Conservation (phyloP, 53 echinoderm and acorn worm genomes). For the Crossaster papposus region DNA sequence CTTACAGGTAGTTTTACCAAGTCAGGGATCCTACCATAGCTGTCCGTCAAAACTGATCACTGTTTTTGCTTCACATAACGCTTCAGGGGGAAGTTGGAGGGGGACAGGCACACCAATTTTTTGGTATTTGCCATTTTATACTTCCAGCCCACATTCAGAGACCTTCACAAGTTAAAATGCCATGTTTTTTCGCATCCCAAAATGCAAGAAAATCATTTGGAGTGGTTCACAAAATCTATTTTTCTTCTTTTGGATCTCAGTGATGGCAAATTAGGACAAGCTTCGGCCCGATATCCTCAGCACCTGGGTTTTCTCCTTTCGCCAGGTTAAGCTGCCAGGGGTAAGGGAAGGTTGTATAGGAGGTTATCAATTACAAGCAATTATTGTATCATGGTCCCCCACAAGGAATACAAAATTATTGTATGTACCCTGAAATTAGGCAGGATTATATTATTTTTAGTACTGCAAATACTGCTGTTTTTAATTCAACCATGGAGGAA, state of each 20-base stretch:
- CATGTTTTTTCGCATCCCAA: not conserved
- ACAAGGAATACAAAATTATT: constrained; percentile 44
- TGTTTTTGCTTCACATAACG: too few species aligned
- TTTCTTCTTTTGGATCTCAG: not conserved
- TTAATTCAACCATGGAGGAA: too few species aligned
- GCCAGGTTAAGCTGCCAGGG: constrained; percentile 15
- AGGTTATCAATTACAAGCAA: constrained; percentile 35
- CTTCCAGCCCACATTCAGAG: not conserved
- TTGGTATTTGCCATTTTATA: too few species aligned
- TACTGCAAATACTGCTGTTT: not conserved
- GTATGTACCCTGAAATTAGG: constrained; percentile 10
- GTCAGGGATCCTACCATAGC: too few species aligned
- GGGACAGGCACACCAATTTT: too few species aligned
- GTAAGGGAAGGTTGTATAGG: constrained; percentile 28
- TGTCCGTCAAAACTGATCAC: too few species aligned
- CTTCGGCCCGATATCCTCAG: not conserved
- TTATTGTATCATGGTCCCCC: constrained; percentile 1
- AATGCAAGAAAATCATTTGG: not conserved
- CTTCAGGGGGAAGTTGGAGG: too few species aligned
- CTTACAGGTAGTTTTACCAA: too few species aligned
- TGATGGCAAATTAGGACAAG: not conserved
- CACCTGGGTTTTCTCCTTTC: not conserved
- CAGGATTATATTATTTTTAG: not conserved
- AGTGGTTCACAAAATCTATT: not conserved
- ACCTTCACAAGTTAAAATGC: not conserved